Conservation (phyloP, 2,888 invertebrate genomes). For the Oscheius sp. region DNA sequence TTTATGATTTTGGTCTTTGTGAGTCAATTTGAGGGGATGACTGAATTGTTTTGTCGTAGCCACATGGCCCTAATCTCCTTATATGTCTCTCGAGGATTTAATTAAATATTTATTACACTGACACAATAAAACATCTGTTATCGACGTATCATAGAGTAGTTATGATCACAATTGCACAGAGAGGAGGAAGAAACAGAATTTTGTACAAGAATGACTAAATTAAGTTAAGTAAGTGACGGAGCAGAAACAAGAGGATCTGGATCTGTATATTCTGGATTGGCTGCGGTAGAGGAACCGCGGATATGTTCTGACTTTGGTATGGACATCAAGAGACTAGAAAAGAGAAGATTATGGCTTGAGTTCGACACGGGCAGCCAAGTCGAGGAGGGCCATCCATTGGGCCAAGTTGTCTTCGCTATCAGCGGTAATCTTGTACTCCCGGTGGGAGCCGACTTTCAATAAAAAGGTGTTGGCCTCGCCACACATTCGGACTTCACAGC, state of each 20-base stretch:
- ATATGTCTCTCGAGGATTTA: too few relatives aligned
- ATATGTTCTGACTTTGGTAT: conserved; percentile 7
- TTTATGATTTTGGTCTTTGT: too few relatives aligned
- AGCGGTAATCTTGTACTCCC: conserved; percentile 64
- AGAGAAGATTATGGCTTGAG: conserved; percentile 38
- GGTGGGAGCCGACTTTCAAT: conserved; percentile 63
- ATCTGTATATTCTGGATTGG: conserved; percentile 7
- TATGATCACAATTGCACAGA: conserved; percentile 29
- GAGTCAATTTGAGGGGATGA: too few relatives aligned
- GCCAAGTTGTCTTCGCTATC: conserved; percentile 62
- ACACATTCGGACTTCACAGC: conserved; percentile 63
- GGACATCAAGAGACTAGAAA: background rate
- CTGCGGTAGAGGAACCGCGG: background rate
- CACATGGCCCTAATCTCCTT: too few relatives aligned
- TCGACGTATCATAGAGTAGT: too few relatives aligned
- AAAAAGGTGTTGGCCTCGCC: conserved; percentile 65
- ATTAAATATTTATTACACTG: too few relatives aligned
- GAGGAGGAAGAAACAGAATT: background rate
- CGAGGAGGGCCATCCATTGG: conserved; percentile 71
- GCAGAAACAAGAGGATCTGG: background rate
- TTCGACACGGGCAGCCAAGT: conserved; percentile 70
- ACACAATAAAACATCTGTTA: too few relatives aligned
- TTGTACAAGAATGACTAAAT: background rate
- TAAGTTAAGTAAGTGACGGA: conserved; percentile 14
- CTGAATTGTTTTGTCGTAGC: too few relatives aligned